Base-by-base conservation (phyloP, 2,888 invertebrate species). In the Acanthosepion lycidas region DNA sequence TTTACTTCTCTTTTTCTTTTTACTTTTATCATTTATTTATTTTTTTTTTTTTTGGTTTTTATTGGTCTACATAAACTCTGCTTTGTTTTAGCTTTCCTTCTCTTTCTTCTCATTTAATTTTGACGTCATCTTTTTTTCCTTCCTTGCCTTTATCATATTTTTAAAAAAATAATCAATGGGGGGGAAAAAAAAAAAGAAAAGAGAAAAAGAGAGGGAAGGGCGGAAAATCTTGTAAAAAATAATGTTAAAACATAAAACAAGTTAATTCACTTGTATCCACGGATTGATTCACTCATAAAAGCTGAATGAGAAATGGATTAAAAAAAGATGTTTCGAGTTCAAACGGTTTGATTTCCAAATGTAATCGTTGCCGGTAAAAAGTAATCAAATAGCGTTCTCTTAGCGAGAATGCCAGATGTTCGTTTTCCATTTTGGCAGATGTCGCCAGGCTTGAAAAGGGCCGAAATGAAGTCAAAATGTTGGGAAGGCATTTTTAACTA, bases 291-390 rank as follows among this genome's bases (percentile, higher is more conserved):
- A 8, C 78, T 78, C 78, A n/a, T 78, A 78, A 78, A 78, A 78
- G n/a, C 78, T 15, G 28, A 78, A 78, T 78, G n/a, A 78, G 28
- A 59, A 59, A 59, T 59, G 59, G 59, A 78, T 78, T 78, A n/a
- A 78, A n/a, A 78, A 28, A 78, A n/a, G 78, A n/a, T 78, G 28
- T 78, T 78, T 78, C n/a, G 28, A n/a, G 78, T 78, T 78, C 78
- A 78, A 78, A 78, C 78, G 78, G 78, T 78, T 78, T 78, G 78
- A 78, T 78, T 64, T 78, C n/a, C 28, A 78, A 78, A 78, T 78
- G 78, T 28, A 78, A 78, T 78, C 28, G n/a, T 78, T 78, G 28
- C n/a, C 78, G 78, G 28, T n/a, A 15, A 78, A 78, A 78, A 28
- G 78, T 78, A 78, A 78, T 78, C 28, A n/a, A 78, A 78, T 78